Evolutionary conservation across 2,797 vertebrate genomes (phyloP).

Genomic region (Chaenodraco wilsoni): DNA sequence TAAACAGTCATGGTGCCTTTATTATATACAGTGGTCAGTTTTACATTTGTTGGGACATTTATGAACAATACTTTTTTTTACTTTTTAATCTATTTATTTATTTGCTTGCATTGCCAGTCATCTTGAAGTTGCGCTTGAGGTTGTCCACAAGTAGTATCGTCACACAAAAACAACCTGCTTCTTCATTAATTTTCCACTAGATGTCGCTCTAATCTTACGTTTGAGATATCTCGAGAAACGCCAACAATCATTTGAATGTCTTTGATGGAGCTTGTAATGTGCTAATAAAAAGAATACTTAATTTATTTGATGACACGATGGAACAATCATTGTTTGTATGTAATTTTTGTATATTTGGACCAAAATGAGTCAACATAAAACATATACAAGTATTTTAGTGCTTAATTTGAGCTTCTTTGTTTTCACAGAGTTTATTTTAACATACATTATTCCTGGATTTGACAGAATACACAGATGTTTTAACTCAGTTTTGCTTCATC

Average conservation of each 20-base stretch:
- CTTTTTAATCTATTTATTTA: not conserved
- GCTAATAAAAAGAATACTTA: not conserved
- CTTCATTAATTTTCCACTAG: constrained; percentile 54
- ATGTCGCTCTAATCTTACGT: constrained; percentile 45
- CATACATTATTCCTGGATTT: not conserved
- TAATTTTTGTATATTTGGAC: not conserved
- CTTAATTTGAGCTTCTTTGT: not conserved
- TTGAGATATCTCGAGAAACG: not conserved
- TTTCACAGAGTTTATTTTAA: not conserved
- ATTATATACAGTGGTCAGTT: not conserved
- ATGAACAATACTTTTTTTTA: not conserved
- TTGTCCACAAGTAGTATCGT: not conserved
- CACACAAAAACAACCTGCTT: constrained; percentile 2
- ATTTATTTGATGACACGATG: not conserved
- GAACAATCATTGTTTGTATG: not conserved
- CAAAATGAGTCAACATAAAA: not conserved
- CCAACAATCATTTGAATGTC: accelerated
- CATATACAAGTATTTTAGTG: not conserved
- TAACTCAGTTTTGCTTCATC: not conserved
- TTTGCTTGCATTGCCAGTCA: not conserved
- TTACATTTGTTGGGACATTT: not conserved
- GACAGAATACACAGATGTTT: not conserved
- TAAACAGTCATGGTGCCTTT: not conserved
- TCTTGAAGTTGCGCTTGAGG: not conserved
- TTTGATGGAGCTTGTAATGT: not conserved